A percentile compares a stretch with the other conserved stretches of the same genome.
Evolutionary conservation across 2,113 vertebrate species (phyloP).

Genomic region (Aphelocoma coerulescens): DNA sequence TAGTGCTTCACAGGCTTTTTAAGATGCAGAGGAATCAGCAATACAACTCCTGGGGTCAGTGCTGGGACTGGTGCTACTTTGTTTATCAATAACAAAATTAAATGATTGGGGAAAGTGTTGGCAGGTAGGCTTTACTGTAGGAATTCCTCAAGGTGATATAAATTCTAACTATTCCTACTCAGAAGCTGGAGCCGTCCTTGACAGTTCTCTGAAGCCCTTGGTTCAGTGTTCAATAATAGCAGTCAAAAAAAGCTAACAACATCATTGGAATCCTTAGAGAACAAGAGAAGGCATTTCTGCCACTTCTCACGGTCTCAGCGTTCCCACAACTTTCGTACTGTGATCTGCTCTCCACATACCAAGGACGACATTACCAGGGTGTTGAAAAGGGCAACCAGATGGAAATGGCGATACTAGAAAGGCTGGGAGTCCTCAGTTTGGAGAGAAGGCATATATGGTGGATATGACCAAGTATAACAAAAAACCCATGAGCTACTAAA

Average conservation of each 20-base stretch:
- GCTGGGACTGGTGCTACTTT: background rate
- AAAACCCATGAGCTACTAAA: background rate
- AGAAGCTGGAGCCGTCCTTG: background rate
- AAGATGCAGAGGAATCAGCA: background rate
- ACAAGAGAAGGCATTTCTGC: background rate
- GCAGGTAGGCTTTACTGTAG: background rate
- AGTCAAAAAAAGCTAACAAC: background rate
- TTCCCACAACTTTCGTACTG: background rate
- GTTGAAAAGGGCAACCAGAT: background rate
- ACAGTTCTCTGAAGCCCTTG: background rate
- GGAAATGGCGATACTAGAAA: background rate
- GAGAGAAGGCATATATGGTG: background rate
- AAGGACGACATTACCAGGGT: background rate
- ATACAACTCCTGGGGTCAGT: background rate
- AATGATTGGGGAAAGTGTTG: background rate
- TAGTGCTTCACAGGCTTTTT: background rate
- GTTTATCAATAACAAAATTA: background rate
- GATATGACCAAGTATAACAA: background rate
- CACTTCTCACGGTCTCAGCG: fast-evolving
- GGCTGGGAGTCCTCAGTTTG: background rate
- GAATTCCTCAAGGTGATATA: background rate
- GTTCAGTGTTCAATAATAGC: background rate
- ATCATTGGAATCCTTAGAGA: background rate
- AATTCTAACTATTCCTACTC: background rate
- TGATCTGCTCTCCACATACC: background rate